Evolutionary conservation across 1,140 invertebrate genomes (phyloP), one percentile per base, ranked within the genome.

Genomic region (Acromyrmex charruanus): DNA sequence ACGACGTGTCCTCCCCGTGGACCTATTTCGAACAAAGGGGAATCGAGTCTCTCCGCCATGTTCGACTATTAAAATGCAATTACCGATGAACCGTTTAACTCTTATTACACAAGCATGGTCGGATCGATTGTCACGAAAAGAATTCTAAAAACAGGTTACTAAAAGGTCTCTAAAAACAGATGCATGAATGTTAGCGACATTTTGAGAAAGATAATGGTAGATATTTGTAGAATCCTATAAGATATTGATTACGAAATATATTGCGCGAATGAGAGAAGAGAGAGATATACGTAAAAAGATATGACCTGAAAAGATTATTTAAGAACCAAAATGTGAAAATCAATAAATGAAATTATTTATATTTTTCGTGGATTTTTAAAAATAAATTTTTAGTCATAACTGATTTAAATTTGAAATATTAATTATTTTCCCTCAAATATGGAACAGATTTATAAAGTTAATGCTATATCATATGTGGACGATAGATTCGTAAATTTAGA

Each of bases 21-120:
- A 71, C 77, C 77, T 18, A 66, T 81, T 68, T 71, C 28, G 25
- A 81, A 81, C 77, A 71, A 81, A 81, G 51, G 21, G 61, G 28
- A 5, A 58, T 14, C 21, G 58, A 44, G 25, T 35, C n/a, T 21
- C 25, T 21, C 39, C 16, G n/a, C 31, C 31, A 25, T 14, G 49
- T 53, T n/a, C 16, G 14, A 55, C 31, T 71, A 79, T 79, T 79
- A 79, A 79, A 79, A 79, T 28, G 61, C 61, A 49, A 79, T 79
- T 79, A 66, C 61, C 25, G 44, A 79, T 66, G 25, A 51, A 49
- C n/a, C 59, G 25, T 79, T 51, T 79, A 49, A 59, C 18, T n/a
- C 59, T 65, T 49, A 35, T 65, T 53, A 51, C 3, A 28, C 3
- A 44, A 28, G 58, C 59, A 28, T 16, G 18, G 21, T 14, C 31